Conservation (phyloP, 1,140 invertebrate genomes). For the Chymomyza costata region DNA sequence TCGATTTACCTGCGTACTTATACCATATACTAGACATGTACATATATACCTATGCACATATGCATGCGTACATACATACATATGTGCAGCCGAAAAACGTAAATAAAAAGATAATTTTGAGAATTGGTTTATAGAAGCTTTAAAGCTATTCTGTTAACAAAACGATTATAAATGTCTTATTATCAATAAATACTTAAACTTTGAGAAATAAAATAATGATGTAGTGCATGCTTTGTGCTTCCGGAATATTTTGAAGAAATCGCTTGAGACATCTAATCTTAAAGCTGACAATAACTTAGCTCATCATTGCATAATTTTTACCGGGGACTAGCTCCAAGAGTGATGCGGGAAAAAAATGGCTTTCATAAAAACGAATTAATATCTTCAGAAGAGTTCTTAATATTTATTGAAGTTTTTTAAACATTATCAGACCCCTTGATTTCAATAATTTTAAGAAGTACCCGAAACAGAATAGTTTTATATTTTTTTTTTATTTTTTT, state of each 20-base stretch:
- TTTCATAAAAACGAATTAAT: background rate
- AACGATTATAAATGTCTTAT: no score
- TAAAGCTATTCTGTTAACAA: no score
- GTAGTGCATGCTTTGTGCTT: no score
- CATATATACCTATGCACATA: background rate
- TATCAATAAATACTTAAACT: no score
- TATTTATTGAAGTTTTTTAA: no score
- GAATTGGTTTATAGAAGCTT: no score
- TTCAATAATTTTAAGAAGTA: slow-evolving; percentile 3
- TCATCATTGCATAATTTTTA: background rate
- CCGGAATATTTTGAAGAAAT: no score
- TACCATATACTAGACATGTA: background rate
- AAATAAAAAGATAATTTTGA: background rate
- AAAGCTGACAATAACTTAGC: background rate
- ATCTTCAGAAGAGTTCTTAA: no score
- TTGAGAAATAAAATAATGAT: no score
- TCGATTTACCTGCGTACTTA: slow-evolving; percentile 8
- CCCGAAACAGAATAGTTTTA: background rate
- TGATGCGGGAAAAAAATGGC: background rate
- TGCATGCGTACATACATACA: slow-evolving; percentile 3
- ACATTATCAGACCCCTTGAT: slow-evolving; percentile 14
- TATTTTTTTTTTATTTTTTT: no score
- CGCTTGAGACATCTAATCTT: background rate
- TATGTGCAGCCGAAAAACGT: slow-evolving; percentile 2
- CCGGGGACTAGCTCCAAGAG: background rate